Evolutionary conservation across 2,113 vertebrate species (phyloP).

Genomic region (Euleptes europaea): DNA sequence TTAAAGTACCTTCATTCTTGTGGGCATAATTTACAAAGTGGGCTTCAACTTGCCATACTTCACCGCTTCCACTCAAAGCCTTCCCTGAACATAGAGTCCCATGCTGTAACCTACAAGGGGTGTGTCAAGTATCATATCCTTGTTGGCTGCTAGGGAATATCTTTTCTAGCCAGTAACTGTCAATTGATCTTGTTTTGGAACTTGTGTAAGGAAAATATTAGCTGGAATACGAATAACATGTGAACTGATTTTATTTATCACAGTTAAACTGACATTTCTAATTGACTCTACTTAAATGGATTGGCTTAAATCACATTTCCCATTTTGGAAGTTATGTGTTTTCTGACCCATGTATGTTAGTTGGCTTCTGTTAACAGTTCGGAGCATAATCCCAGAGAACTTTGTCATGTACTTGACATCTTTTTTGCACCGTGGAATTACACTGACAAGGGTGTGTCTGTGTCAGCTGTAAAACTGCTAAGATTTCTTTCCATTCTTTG

Average conservation of each 20-base stretch:
- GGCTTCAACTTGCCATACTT: background rate
- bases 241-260: background rate
- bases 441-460: background rate
- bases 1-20: background rate
- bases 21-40: background rate
- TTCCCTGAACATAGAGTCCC: background rate
- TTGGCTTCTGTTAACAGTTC: background rate
- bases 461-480: background rate
- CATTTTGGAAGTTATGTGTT: background rate
- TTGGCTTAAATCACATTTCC: background rate
- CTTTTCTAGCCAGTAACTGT: background rate
- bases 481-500: background rate
- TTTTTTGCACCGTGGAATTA: background rate
- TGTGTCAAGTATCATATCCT: background rate
- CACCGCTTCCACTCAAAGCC: background rate
- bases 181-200: constrained; percentile 2
- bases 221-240: background rate
- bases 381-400: background rate
- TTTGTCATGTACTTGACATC: background rate
- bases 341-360: background rate
- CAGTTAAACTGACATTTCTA: background rate
- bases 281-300: no score
- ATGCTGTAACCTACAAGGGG: background rate
- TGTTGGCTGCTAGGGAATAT: background rate
- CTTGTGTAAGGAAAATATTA: background rate